Percentiles rank a stretch among this genome's conserved stretches.
Evolutionary conservation across 2,888 invertebrate species (phyloP).

Genomic region (Allygus modestus): DNA sequence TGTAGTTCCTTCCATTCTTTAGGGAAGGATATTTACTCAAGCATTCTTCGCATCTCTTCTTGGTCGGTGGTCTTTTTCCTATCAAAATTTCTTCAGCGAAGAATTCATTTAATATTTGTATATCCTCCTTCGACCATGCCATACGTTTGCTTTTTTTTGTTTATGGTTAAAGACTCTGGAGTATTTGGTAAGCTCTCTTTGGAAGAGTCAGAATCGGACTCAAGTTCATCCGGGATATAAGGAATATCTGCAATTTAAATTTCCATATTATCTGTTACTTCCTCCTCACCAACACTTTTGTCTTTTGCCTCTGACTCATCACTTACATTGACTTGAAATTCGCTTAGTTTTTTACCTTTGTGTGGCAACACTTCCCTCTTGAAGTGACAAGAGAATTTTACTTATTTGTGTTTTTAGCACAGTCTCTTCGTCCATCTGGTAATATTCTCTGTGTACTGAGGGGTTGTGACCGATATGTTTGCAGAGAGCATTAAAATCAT

Average conservation of each 20-base stretch:
- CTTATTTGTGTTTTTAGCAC: conserved; percentile 30
- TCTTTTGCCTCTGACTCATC: neutral
- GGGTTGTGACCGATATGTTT: conserved; percentile 50
- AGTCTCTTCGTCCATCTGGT: conserved; percentile 18
- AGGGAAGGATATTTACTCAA: neutral
- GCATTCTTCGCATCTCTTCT: neutral
- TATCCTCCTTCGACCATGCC: neutral
- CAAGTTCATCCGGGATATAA: neutral
- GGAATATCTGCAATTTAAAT: neutral
- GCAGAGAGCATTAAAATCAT: conserved; percentile 44
- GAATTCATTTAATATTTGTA: neutral
- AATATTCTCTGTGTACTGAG: conserved; percentile 26
- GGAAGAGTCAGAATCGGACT: neutral
- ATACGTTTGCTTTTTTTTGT: neutral
- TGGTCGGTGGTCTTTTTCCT: neutral
- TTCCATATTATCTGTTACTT: too few relatives aligned
- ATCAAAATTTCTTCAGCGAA: neutral
- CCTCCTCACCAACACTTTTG: neutral
- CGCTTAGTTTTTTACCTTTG: conserved; percentile 33
- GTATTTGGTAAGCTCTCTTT: neutral
- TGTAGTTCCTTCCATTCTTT: neutral
- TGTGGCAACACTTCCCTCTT: neutral
- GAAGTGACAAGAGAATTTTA: neutral
- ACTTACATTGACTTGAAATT: conserved; percentile 13
- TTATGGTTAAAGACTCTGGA: neutral